Conservation (phyloP, 2,888 invertebrate species). For the Alcis repandata region DNA sequence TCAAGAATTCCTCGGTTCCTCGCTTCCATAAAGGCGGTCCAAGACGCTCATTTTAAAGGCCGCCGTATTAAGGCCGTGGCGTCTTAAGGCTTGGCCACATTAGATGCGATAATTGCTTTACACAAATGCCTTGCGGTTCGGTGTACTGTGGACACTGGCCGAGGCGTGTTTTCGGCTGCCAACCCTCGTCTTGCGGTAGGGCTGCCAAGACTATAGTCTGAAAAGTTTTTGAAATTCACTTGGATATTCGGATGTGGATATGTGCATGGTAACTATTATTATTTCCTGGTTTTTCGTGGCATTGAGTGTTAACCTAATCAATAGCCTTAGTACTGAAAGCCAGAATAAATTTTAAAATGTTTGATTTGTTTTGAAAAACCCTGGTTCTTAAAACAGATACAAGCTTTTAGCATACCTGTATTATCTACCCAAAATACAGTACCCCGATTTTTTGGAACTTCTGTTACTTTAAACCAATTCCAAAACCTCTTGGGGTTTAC, state of each 20-base stretch:
- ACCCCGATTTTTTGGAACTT: not conserved
- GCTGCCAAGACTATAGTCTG: slow-evolving; percentile 49
- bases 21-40: slow-evolving; percentile 56
- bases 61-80: slow-evolving; percentile 42
- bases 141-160: slow-evolving; percentile 58
- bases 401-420: no score
- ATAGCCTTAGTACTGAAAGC: no score
- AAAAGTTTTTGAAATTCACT: slow-evolving; percentile 40
- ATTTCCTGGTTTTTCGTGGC: not conserved
- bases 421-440: not conserved
- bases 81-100: slow-evolving; percentile 70
- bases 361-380: no score
- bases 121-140: slow-evolving; percentile 71
- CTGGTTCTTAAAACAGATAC: no score
- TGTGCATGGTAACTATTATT: slow-evolving; percentile 26
- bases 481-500: slow-evolving; percentile 1
- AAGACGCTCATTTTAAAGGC: slow-evolving; percentile 48
- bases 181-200: slow-evolving; percentile 58
- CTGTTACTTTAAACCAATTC: not conserved
- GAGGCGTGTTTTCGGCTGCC: slow-evolving; percentile 55
- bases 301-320: no score
- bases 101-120: slow-evolving; percentile 81
- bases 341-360: no score
- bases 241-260: slow-evolving; percentile 38
- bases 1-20: slow-evolving; percentile 63